These are phyloP conservation scores for Eilema depressum DNA, from an alignment of 2,888 invertebrate genomes.

Conservation along the genomic window DNA sequence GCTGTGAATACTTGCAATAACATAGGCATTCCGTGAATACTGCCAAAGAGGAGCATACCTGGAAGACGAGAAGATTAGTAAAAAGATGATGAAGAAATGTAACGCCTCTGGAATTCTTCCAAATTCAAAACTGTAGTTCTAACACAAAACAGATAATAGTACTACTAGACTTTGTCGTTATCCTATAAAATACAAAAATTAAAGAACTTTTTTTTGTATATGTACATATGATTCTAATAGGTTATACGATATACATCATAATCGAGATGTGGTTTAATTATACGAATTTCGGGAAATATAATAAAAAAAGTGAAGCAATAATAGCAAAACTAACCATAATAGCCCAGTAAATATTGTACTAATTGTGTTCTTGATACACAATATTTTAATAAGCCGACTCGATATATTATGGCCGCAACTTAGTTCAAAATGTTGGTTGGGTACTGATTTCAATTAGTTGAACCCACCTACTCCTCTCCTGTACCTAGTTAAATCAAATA, in stretches of 20 bases:
- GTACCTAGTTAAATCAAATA: constrained; percentile 65
- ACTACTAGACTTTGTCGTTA: too few species aligned
- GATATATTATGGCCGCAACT: constrained; percentile 36
- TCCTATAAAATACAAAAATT: too few species aligned
- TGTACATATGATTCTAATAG: too few species aligned
- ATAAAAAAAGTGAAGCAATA: neutral
- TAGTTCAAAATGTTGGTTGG: constrained; percentile 55
- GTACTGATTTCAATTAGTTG: constrained; percentile 60
- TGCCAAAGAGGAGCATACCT: too few species aligned
- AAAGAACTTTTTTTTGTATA: too few species aligned
- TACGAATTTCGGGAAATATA: too few species aligned
- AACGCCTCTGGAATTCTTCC: neutral
- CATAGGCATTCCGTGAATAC: too few species aligned
- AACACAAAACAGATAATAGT: too few species aligned
- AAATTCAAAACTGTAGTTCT: too few species aligned
- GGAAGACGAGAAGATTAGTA: neutral
- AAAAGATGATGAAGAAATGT: neutral
- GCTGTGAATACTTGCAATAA: neutral
- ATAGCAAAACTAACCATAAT: neutral
- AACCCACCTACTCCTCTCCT: constrained; percentile 40
- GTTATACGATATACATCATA: too few species aligned
- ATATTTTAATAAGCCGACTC: constrained; percentile 23
- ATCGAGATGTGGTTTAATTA: too few species aligned
- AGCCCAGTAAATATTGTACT: neutral
- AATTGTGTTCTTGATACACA: constrained; percentile 5